These are phyloP conservation scores for Anguilla anguilla DNA, from an alignment of 2,797 vertebrate genomes.

Conservation along the genomic window DNA sequence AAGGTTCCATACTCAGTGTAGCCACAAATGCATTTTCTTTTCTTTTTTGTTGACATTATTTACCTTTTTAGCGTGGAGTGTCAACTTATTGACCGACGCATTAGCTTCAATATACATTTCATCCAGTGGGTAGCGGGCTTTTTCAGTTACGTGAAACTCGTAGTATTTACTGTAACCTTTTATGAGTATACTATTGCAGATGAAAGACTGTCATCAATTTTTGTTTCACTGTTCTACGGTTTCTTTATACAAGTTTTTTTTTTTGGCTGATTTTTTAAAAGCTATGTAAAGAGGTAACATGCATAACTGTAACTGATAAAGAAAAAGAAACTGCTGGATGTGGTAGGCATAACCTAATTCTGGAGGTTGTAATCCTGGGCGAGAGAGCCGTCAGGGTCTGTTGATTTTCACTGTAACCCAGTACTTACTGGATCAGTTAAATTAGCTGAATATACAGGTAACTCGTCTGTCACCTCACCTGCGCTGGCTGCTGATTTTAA, in stretches of 20 bases:
- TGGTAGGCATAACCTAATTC: too few species aligned
- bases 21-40: background rate
- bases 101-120: conserved; percentile 15
- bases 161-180: background rate
- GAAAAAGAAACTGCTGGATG: too few species aligned
- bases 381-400: too few species aligned
- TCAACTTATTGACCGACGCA: background rate
- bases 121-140: conserved; percentile 55
- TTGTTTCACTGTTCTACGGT: background rate
- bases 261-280: too few species aligned
- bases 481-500: too few species aligned
- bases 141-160: background rate
- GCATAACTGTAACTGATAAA: too few species aligned
- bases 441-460: too few species aligned
- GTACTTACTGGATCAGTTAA: too few species aligned
- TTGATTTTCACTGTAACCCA: too few species aligned
- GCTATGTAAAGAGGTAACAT: too few species aligned
- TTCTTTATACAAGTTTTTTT: background rate
- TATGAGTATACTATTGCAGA: background rate
- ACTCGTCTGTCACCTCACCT: too few species aligned
- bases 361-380: too few species aligned
- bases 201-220: background rate
- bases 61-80: background rate
- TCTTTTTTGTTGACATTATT: background rate
- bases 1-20: background rate